Conservation (phyloP, 2,113 vertebrate species). For the Anas platyrhynchos region DNA sequence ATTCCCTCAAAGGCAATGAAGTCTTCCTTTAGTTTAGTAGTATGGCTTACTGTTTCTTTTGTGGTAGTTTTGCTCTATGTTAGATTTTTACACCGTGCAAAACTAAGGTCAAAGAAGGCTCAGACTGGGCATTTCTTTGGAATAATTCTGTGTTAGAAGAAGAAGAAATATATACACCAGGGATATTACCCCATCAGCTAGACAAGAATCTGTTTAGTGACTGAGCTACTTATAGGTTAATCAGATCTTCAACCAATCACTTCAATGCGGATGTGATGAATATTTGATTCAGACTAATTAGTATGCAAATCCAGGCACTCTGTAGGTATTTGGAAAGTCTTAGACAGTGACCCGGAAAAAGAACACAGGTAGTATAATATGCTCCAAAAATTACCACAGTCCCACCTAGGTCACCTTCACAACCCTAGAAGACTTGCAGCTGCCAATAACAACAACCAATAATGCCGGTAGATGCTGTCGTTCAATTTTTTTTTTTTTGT, state of each 20-base stretch:
- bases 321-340: slow-evolving; percentile 37
- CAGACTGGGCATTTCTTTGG: neutral
- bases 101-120: neutral
- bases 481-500: neutral
- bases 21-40: neutral
- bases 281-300: slow-evolving; percentile 60
- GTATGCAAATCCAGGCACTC: slow-evolving; percentile 36
- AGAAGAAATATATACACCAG: neutral
- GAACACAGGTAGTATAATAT: slow-evolving; percentile 23
- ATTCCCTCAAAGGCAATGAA: neutral
- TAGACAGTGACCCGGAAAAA: slow-evolving; percentile 54
- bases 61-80: neutral
- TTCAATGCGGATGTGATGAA: neutral
- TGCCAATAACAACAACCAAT: slow-evolving; percentile 1
- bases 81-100: neutral
- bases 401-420: slow-evolving; percentile 28
- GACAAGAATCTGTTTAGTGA: slow-evolving; percentile 38
- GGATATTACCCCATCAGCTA: slow-evolving; percentile 36
- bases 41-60: neutral
- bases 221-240: slow-evolving; percentile 52
- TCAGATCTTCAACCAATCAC: slow-evolving; percentile 53
- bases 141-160: neutral
- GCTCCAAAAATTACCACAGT: slow-evolving; percentile 11
- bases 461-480: neutral
- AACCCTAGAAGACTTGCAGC: neutral